Evolutionary conservation across 2,113 vertebrate genomes (phyloP), one percentile per base, ranked within the genome.

Genomic region (Rhinolophus sinicus): DNA sequence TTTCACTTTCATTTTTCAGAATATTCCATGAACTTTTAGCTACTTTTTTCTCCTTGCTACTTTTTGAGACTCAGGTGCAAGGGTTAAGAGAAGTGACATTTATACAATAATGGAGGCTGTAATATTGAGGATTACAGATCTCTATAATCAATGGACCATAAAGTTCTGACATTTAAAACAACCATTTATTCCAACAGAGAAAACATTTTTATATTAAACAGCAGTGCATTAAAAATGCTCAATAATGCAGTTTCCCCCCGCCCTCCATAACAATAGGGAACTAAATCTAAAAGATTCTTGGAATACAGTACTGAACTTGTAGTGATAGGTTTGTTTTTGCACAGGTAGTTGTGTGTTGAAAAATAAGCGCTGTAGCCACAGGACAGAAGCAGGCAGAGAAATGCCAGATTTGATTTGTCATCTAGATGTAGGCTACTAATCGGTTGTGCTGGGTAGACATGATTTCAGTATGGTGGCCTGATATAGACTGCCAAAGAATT

Each of bases 151-250:
- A 30, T 52, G 38, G 18, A 54, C 16, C 18, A 92, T 64, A 88
- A 76, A 26, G 28, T 90, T 90, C 38, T 73, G 13, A 84, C 35
- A 84, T 24, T 90, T 94, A 90, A 85, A 90, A 47, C 40, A 93
- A n/a, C 2, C 26, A 72, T 47, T 56, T 94, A 69, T 93, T 90
- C 19, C 33, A 82, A 87, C 5, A 85, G 16, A 24, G 60, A 62
- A 83, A 86, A 88, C 26, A 35, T n/a, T 62, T 10, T n/a, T 18
- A 33, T 87, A 52, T 76, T 78, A 47, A 93, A 33, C 35, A 69
- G 19, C 1, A 56, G 5, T 15, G 7, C 40, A 93, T 69, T 96
- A 28, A 83, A 54, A 65, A 21, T 81, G 8, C 81, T 76, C 38
- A 94, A 1, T 73, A 88, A 87, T 81, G n/a, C 26, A 47, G 16